phyloP scores from a whole-genome alignment of 1,140 invertebrate species.

The Gerris buenoi region DNA sequence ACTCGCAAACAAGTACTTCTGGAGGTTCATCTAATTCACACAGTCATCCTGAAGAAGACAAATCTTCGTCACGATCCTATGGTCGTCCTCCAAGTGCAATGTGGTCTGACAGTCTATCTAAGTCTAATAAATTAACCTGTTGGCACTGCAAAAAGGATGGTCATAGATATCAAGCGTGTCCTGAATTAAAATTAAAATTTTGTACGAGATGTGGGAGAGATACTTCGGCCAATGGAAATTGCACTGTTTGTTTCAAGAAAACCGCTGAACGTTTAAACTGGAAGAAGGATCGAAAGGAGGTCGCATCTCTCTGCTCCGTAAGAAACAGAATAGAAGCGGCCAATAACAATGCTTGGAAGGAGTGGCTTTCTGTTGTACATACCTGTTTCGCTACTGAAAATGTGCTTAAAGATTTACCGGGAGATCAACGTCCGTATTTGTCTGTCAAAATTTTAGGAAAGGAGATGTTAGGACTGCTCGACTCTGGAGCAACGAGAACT shows the following conservation, averaged over 20 bases:
- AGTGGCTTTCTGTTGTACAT: not conserved
- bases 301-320: not conserved
- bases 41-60: not conserved
- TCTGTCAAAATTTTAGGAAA: not conserved
- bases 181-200: not conserved
- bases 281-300: not conserved
- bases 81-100: not conserved
- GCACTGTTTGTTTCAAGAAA: not conserved
- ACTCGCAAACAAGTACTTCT: too few relatives aligned
- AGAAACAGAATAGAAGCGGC: not conserved
- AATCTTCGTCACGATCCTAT: not conserved
- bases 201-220: not conserved
- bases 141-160: not conserved
- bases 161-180: not conserved
- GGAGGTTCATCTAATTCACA: not conserved
- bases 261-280: not conserved
- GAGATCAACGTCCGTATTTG: not conserved
- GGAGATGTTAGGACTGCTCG: not conserved
- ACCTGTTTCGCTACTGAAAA: not conserved
- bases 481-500: not conserved
- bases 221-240: not conserved
- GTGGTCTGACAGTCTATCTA: not conserved
- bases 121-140: not conserved
- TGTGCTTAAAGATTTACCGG: not conserved
- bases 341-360: not conserved